These are phyloP conservation scores for Magallana nippona DNA, from an alignment of 2,888 invertebrate species.

Conservation along the genomic window DNA sequence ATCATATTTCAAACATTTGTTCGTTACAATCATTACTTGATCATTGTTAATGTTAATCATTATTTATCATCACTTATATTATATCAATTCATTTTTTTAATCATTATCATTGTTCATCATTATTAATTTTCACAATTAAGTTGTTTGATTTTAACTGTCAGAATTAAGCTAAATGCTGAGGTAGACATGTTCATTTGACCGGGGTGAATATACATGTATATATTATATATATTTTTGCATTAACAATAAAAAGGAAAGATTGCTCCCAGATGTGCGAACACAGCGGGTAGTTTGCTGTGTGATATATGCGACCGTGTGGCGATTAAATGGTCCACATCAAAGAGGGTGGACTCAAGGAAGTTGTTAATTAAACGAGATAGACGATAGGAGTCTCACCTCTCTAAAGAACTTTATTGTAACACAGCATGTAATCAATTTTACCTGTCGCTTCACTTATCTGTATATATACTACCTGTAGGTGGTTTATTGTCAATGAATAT, in stretches of 20 bases:
- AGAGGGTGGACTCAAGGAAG: not conserved
- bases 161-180: too few relatives aligned
- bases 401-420: not conserved
- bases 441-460: not conserved
- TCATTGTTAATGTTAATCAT: too few relatives aligned
- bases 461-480: not conserved
- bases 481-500: not conserved
- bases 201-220: too few relatives aligned
- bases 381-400: not conserved
- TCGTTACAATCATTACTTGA: too few relatives aligned
- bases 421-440: not conserved
- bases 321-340: constrained; percentile 5
- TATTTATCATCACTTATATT: too few relatives aligned
- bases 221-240: too few relatives aligned
- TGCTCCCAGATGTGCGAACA: constrained; percentile 23
- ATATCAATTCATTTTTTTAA: too few relatives aligned
- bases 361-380: not conserved
- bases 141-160: too few relatives aligned
- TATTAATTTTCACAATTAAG: too few relatives aligned
- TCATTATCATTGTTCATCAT: too few relatives aligned
- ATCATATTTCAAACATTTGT: too few relatives aligned
- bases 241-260: not conserved
- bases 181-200: too few relatives aligned
- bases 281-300: not conserved
- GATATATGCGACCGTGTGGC: not conserved